phyloP scores from a whole-genome alignment of 1,140 invertebrate species.

The Nixonia krombeini region DNA sequence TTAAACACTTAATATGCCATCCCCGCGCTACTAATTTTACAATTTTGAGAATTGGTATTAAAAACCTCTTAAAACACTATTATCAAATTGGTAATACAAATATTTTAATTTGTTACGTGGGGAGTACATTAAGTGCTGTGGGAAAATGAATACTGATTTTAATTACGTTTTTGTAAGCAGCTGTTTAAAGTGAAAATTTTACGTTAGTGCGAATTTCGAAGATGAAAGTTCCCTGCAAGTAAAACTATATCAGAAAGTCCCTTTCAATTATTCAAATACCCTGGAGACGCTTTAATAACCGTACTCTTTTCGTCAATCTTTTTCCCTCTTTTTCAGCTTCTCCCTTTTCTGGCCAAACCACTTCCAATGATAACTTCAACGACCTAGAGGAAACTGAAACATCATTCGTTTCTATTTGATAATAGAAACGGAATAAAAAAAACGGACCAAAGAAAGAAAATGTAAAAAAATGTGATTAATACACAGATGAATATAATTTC shows the following conservation, averaged over 20 bases:
- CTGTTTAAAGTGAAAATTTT: no score
- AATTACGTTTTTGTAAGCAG: no score
- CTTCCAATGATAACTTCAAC: slow-evolving; percentile 37
- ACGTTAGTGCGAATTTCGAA: no score
- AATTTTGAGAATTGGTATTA: no score
- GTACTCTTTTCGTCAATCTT: slow-evolving; percentile 30
- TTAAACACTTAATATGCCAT: no score
- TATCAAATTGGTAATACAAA: no score
- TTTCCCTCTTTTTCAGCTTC: slow-evolving; percentile 32
- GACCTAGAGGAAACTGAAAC: slow-evolving; percentile 23
- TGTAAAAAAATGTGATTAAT: not conserved
- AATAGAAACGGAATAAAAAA: slow-evolving; percentile 6
- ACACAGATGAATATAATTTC: no score
- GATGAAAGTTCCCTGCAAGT: slow-evolving; percentile 19
- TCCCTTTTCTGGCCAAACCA: slow-evolving; percentile 16
- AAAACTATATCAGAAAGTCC: slow-evolving; percentile 5
- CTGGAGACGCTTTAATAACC: slow-evolving; percentile 43
- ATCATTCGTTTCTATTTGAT: not conserved
- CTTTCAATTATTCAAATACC: slow-evolving; percentile 50
- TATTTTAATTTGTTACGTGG: no score
- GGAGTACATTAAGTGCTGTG: no score
- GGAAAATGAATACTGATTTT: no score
- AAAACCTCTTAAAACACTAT: no score
- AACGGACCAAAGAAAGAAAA: slow-evolving; percentile 1
- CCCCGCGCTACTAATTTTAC: no score